Evolutionary conservation across 2,888 invertebrate genomes (phyloP), one percentile per base, ranked within the genome.

Genomic region (Allolobophora icterica): DNA sequence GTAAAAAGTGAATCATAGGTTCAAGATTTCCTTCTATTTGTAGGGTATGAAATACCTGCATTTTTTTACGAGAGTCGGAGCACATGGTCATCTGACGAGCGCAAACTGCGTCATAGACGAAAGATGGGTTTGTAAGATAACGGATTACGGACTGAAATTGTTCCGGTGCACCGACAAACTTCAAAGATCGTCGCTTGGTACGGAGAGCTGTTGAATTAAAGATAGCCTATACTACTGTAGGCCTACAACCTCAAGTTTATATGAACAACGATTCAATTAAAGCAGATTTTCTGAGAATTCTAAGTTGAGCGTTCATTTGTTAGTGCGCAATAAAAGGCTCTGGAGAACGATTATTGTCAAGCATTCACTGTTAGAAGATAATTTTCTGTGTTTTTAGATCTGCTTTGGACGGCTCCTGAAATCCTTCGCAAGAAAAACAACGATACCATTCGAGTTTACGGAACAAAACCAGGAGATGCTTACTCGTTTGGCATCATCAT

Each of bases 401-500:
- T 35, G 34, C 87, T 87, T 30, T 87, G 87, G 87, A 87, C 35
- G 87, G 87, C 87, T 38, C 87, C 87, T 38, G 87, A 87, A 35
- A 34, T 87, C 21, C 38, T 87, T 1, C 38, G 35, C 35, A 87
- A 87, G 87, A 35, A 34, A 17, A 1, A 87, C 21, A 87, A 21
- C 21, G 87, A 87, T 33, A 15, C 6, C 5, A 33, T 21, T 1
- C 35, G 87, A 35, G 38, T 87, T 35, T 8, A 87, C 35, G 87
- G 87, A 35, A 87, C 87, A 15, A 87, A 87, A 87, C 35, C 87
- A 0, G 87, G n/a, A 6, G 87, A 87, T 24, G 87, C 35, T 24
- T 87, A 87, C 34, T 87, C 87, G 15, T 87, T 87, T 87, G 87
- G 87, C 21, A 87, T 87, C 87, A 87, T 87, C 34, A 87, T 87